Evolutionary conservation across 1,140 invertebrate species (phyloP), one percentile per base, ranked within the genome.

Genomic region (Panagrolaimus sp.): DNA sequence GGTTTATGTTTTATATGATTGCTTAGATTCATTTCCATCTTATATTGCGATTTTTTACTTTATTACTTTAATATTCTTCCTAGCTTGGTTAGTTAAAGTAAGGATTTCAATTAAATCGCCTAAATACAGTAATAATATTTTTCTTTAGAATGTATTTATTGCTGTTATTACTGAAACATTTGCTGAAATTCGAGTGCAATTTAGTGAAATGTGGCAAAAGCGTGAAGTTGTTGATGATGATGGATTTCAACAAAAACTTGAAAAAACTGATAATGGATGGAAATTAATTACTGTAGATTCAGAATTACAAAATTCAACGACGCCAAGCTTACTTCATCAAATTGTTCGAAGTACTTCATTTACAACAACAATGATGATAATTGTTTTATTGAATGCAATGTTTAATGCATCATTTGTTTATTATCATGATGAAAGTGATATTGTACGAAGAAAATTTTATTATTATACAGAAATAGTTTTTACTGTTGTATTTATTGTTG

Each of bases 151-250:
- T 82, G 96, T 99, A 46, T 99, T 99, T 87, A 99, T 99, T 86
- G 96, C 96, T 74, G 96, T 99, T 0, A 98, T 99, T 70, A 99
- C 96, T 5, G 96, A 99, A 85, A 99, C 96, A 0, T 99, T 99
- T 84, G 98, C 98, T 82, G 96, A 99, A 86, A 98, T 99, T 74
- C 87, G 96, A 76, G 96, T 99, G 0, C 96, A 99, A 84, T 99
- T 99, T 84, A 95, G 98, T 85, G 95, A 99, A 86, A 98, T 98
- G 93, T 99, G 96, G 96, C 94, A 94, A n/a, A 90, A 91, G 0
- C 77, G 84, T 53, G 92, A 82, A 47, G 65, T 76, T 16, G 67
- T 65, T 9, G 51, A 70, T 46, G 78, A 82, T 25, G 79, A 82
- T 14, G 72, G 71, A 48, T 63, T 82, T 48, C 69, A 74, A 46